Conservation (phyloP, 2,797 vertebrate species). For the Pangasius sanitwongsei region DNA sequence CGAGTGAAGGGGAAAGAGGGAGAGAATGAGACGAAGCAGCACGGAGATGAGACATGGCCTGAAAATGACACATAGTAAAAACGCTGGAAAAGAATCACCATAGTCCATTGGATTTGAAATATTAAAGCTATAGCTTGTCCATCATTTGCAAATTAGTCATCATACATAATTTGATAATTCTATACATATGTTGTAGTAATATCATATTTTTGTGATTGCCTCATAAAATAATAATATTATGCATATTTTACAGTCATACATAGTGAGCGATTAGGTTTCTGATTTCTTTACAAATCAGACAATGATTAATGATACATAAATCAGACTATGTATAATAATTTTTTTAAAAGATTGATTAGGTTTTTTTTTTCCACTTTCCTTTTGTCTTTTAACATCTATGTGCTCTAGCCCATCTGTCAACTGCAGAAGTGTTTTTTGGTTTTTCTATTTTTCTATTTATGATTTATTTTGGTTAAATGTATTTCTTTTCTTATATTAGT, state of each 20-base stretch:
- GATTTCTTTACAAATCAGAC: conserved; percentile 26
- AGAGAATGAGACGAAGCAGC: conserved; percentile 44
- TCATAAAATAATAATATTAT: conserved; percentile 13
- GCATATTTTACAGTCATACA: background rate
- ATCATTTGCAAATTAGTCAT: conserved; percentile 28
- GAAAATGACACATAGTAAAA: conserved; percentile 42
- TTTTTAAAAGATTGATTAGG: background rate
- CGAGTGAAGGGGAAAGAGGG: conserved; percentile 52
- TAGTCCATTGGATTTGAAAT: conserved; percentile 32
- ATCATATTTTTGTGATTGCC: conserved; percentile 9
- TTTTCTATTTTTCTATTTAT: background rate
- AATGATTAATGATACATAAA: conserved; percentile 35
- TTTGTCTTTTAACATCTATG: conserved; percentile 7
- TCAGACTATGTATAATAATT: conserved; percentile 21
- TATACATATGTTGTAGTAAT: conserved; percentile 22
- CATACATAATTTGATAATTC: conserved; percentile 26
- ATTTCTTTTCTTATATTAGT: background rate
- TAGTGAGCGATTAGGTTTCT: conserved; percentile 8
- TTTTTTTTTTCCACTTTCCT: background rate
- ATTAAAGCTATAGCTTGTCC: conserved; percentile 37
- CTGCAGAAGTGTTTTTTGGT: background rate
- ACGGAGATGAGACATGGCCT: conserved; percentile 36
- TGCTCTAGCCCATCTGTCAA: background rate
- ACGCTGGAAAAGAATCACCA: conserved; percentile 26
- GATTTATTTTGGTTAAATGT: background rate